Percentiles rank a stretch among this genome's conserved stretches.
Conservation (phyloP, 2,888 invertebrate genomes). For the Patella caerulea region DNA sequence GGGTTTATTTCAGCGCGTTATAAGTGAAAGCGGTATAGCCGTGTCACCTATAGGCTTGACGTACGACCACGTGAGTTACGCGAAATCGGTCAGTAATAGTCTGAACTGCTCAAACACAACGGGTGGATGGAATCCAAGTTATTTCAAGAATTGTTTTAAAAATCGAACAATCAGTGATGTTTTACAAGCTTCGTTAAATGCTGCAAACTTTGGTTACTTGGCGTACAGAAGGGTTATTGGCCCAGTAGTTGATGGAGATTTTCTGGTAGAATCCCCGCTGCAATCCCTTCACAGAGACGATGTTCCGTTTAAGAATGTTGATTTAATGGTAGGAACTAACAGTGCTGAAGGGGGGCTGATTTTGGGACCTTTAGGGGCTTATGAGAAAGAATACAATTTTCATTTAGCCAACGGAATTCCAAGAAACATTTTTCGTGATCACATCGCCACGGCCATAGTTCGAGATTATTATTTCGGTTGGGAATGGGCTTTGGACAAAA, state of each 20-base stretch:
- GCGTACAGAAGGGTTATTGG: conserved; percentile 25
- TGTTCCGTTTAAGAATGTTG: conserved; percentile 24
- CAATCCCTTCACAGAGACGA: conserved; percentile 18
- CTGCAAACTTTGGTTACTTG: neutral
- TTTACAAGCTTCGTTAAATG: conserved; percentile 20
- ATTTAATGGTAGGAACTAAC: conserved; percentile 31
- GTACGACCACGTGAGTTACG: conserved; percentile 25
- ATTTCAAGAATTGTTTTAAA: conserved; percentile 32
- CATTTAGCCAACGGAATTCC: conserved; percentile 24
- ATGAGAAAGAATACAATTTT: conserved; percentile 22
- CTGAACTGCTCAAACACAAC: conserved; percentile 21
- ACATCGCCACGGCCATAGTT: conserved; percentile 26
- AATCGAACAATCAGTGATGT: conserved; percentile 9
- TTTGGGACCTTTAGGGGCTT: conserved; percentile 20
- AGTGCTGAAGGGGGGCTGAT: conserved; percentile 28
- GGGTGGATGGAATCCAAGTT: conserved; percentile 17
- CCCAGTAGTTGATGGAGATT: conserved; percentile 29
- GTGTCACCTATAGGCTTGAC: conserved; percentile 27
- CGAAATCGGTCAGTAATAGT: conserved; percentile 22
- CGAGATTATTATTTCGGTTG: conserved; percentile 28
- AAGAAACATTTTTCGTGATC: conserved; percentile 20
- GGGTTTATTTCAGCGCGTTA: conserved; percentile 49
- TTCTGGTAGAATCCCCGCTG: conserved; percentile 17
- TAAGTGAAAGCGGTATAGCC: conserved; percentile 50
- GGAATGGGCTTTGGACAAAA: neutral